A percentile compares a stretch with the other conserved stretches of the same genome.
Conservation (phyloP, 2,797 vertebrate genomes). For the Discoglossus pictus region DNA sequence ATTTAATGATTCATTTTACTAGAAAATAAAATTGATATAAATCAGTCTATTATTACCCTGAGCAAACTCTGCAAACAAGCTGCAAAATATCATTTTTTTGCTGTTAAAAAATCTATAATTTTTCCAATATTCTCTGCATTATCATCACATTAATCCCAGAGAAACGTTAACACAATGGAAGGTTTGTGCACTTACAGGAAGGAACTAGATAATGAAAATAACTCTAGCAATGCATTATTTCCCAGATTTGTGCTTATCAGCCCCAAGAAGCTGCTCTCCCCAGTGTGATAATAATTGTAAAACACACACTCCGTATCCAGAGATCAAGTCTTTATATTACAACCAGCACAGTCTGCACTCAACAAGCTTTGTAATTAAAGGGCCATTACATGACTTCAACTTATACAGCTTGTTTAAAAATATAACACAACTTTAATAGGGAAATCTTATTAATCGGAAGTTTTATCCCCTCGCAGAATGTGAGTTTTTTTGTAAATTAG, state of each 20-base stretch:
- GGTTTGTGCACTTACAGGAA: conserved; percentile 18
- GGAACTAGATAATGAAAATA: conserved; percentile 37
- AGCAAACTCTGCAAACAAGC: neutral
- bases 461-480: no score
- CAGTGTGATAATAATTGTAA: conserved; percentile 8
- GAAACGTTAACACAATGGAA: conserved; percentile 23
- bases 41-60: conserved; percentile 21
- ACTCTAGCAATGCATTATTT: conserved; percentile 13
- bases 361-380: no score
- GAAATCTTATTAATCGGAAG: no score
- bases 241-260: conserved; percentile 14
- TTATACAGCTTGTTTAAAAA: no score
- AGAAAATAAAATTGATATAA: no score
- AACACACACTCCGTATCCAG: conserved; percentile 10
- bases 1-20: no score
- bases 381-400: no score
- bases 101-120: conserved; percentile 36
- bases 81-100: conserved; percentile 7
- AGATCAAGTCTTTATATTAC: no score
- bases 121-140: conserved; percentile 39
- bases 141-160: conserved; percentile 40
- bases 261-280: conserved; percentile 21
- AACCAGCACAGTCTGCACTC: no score
- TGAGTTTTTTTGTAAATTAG: no score
- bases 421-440: no score